phyloP scores from a whole-genome alignment of 2,113 vertebrate species.

The Tinamus guttatus region DNA sequence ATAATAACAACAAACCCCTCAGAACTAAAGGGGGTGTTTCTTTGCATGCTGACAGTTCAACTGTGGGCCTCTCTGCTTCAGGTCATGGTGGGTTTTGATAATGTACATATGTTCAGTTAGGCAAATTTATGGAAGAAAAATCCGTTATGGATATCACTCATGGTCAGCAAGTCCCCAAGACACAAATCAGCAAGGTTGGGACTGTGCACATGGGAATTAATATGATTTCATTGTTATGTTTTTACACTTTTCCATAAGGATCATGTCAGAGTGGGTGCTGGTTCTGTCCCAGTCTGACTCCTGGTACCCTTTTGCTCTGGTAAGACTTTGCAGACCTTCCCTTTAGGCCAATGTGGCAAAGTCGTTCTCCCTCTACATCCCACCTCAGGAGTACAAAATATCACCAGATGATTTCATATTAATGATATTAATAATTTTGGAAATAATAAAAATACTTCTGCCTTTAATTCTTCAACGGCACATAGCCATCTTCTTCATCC shows the following conservation, averaged over 20 bases:
- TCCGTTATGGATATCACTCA: neutral
- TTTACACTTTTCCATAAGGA: neutral
- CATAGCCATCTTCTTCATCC: neutral
- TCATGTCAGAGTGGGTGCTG: neutral
- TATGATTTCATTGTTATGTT: neutral
- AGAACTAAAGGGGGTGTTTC: neutral
- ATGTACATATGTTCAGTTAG: neutral
- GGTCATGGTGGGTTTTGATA: neutral
- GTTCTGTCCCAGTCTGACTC: neutral
- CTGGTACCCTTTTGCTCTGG: neutral
- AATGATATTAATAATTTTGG: neutral
- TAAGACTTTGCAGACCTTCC: neutral
- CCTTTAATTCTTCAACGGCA: neutral
- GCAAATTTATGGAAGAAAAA: neutral
- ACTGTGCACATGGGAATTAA: neutral
- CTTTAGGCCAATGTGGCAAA: neutral
- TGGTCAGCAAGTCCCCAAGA: neutral
- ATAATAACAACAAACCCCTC: neutral
- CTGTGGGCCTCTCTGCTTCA: neutral
- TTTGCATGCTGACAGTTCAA: neutral
- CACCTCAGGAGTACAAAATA: neutral
- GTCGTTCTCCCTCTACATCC: neutral
- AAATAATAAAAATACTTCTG: neutral
- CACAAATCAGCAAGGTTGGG: neutral
- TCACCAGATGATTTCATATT: neutral